Evolutionary conservation across 2,113 vertebrate genomes (phyloP).

Genomic region (Melanotaenia duboulayi): DNA sequence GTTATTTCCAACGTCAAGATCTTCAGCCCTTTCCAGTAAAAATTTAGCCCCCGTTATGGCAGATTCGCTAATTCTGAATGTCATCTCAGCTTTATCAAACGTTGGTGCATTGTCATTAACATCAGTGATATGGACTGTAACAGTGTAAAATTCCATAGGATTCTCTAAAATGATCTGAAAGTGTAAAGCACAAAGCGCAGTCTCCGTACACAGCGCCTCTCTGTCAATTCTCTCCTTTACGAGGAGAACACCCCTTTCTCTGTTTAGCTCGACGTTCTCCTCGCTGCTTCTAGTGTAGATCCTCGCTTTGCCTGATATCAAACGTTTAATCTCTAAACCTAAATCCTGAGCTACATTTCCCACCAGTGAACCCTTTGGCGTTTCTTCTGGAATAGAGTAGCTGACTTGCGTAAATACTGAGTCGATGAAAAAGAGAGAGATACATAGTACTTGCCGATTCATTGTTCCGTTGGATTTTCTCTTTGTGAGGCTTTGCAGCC

Average conservation of each 20-base stretch:
- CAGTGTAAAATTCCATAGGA: slow-evolving; percentile 65
- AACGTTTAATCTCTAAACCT: slow-evolving; percentile 69
- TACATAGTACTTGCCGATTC: slow-evolving; percentile 50
- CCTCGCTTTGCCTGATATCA: slow-evolving; percentile 66
- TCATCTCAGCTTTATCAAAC: slow-evolving; percentile 72
- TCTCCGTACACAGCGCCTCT: slow-evolving; percentile 61
- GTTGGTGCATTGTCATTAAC: slow-evolving; percentile 79
- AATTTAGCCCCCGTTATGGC: slow-evolving; percentile 74
- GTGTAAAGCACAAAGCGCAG: slow-evolving; percentile 61
- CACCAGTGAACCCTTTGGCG: slow-evolving; percentile 78
- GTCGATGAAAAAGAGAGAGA: slow-evolving; percentile 24
- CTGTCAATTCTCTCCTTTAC: slow-evolving; percentile 71
- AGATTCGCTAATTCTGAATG: slow-evolving; percentile 81
- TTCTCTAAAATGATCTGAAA: slow-evolving; percentile 73
- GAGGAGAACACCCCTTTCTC: slow-evolving; percentile 65
- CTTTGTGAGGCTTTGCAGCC: too few relatives aligned
- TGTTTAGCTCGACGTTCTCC: slow-evolving; percentile 77
- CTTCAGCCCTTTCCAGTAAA: slow-evolving; percentile 76
- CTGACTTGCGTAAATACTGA: slow-evolving; percentile 50
- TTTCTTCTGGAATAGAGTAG: slow-evolving; percentile 76
- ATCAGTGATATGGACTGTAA: slow-evolving; percentile 65
- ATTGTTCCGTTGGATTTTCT: slow-evolving; percentile 40
- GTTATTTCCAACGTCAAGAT: slow-evolving; percentile 81
- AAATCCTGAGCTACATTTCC: slow-evolving; percentile 81
- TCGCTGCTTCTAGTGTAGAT: slow-evolving; percentile 72